Evolutionary conservation across 2,888 invertebrate genomes (phyloP).

Genomic region (Tachina grossa): DNA sequence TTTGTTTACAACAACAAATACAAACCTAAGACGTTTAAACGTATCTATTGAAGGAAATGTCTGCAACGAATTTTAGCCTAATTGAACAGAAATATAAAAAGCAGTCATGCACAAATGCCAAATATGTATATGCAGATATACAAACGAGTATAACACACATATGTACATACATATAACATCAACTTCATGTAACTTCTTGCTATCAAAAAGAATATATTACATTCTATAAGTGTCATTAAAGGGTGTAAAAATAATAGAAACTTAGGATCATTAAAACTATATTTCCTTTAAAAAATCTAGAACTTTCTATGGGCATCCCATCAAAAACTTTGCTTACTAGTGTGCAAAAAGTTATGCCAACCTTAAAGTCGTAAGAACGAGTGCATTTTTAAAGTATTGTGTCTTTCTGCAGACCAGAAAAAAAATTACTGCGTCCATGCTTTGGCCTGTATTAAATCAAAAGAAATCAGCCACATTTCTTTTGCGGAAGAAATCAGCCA

Average conservation of each 20-base stretch:
- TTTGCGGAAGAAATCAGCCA: too few relatives aligned
- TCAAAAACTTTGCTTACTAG: too few relatives aligned
- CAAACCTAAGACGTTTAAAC: constrained; percentile 34
- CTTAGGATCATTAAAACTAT: too few relatives aligned
- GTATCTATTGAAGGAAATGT: constrained; percentile 28
- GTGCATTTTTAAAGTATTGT: too few relatives aligned
- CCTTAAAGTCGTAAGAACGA: too few relatives aligned
- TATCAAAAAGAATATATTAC: constrained; percentile 13
- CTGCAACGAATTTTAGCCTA: constrained; percentile 65
- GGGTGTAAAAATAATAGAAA: neutral
- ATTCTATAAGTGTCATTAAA: neutral
- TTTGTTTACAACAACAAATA: constrained; percentile 11
- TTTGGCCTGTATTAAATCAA: too few relatives aligned
- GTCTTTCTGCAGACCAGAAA: too few relatives aligned
- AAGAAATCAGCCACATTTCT: too few relatives aligned
- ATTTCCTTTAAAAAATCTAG: too few relatives aligned
- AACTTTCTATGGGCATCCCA: too few relatives aligned
- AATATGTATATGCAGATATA: constrained; percentile 15
- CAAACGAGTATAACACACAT: neutral
- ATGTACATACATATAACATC: constrained; percentile 7
- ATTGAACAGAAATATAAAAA: constrained; percentile 66
- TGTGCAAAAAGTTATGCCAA: too few relatives aligned
- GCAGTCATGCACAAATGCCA: constrained; percentile 61
- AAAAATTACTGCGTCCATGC: too few relatives aligned
- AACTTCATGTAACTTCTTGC: constrained; percentile 37